Evolutionary conservation across 1,140 invertebrate species (phyloP).

Genomic region (Lutraria rhynchaena): DNA sequence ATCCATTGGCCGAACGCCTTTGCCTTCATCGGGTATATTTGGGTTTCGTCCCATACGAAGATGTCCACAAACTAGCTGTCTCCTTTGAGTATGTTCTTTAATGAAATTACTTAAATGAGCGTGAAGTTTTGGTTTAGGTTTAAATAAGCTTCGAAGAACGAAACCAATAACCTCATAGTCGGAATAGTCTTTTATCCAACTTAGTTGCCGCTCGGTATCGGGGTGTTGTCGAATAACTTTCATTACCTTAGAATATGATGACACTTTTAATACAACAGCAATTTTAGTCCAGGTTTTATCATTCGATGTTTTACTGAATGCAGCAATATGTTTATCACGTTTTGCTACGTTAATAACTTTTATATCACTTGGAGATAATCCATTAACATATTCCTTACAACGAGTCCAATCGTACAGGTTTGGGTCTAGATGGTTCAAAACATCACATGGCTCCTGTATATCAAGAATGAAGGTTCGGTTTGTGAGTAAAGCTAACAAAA

Average conservation of each 20-base stretch:
- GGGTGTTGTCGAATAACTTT: not conserved
- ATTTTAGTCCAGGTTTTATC: not conserved
- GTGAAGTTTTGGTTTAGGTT: not conserved
- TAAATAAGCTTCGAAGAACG: too few species aligned
- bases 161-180: not conserved
- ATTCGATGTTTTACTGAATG: not conserved
- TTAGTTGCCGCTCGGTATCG: not conserved
- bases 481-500: slow-evolving; percentile 1
- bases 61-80: too few species aligned
- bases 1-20: too few species aligned
- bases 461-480: slow-evolving; percentile 10
- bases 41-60: too few species aligned
- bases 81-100: not conserved
- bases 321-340: not conserved
- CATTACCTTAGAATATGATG: not conserved
- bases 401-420: not conserved
- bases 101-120: not conserved
- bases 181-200: not conserved
- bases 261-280: not conserved
- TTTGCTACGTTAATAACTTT: not conserved
- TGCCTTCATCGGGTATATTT: not conserved
- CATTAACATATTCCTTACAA: not conserved
- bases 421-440: not conserved
- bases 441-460: not conserved
- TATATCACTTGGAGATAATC: not conserved